Conservation (phyloP, 2,888 invertebrate species). For the Anagyrus pseudococci region DNA sequence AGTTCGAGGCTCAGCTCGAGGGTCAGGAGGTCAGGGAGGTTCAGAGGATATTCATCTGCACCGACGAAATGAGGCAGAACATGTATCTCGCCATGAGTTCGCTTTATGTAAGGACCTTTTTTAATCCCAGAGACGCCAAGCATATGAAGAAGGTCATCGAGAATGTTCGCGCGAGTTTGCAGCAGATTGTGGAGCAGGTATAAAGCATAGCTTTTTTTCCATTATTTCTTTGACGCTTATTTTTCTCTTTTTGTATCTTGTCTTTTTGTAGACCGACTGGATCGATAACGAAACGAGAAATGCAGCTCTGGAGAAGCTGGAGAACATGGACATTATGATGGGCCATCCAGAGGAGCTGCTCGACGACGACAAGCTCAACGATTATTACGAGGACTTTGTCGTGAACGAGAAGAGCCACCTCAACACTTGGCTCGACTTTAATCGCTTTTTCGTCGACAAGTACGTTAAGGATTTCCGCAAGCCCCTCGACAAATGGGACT, state of each 20-base stretch:
- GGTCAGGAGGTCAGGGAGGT: not conserved
- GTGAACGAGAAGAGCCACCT: slow-evolving; percentile 61
- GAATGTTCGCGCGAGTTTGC: slow-evolving; percentile 57
- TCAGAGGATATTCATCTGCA: not conserved
- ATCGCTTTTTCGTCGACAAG: slow-evolving; percentile 63
- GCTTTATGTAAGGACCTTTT: slow-evolving; percentile 84
- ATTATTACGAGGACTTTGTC: slow-evolving; percentile 72
- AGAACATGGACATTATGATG: slow-evolving; percentile 85
- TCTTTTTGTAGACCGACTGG: slow-evolving; percentile 72
- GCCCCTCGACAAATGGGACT: slow-evolving; percentile 65
- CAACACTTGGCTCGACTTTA: slow-evolving; percentile 62
- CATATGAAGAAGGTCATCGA: slow-evolving; percentile 82
- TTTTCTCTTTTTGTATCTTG: not conserved
- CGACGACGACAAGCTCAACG: slow-evolving; percentile 78
- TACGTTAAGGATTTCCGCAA: slow-evolving; percentile 63
- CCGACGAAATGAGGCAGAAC: not conserved
- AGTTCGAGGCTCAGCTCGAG: not conserved
- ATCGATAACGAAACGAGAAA: slow-evolving; percentile 86
- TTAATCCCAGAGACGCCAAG: slow-evolving; percentile 79
- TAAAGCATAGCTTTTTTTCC: not conserved
- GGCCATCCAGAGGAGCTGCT: slow-evolving; percentile 91
- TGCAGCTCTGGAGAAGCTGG: slow-evolving; percentile 80
- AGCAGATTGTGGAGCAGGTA: not conserved
- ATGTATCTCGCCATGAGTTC: slow-evolving; percentile 71
- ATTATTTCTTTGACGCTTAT: not conserved